Percentiles rank a stretch among this genome's conserved stretches.
Conservation (phyloP, 1,140 invertebrate species). For the Trichoplusia ni region DNA sequence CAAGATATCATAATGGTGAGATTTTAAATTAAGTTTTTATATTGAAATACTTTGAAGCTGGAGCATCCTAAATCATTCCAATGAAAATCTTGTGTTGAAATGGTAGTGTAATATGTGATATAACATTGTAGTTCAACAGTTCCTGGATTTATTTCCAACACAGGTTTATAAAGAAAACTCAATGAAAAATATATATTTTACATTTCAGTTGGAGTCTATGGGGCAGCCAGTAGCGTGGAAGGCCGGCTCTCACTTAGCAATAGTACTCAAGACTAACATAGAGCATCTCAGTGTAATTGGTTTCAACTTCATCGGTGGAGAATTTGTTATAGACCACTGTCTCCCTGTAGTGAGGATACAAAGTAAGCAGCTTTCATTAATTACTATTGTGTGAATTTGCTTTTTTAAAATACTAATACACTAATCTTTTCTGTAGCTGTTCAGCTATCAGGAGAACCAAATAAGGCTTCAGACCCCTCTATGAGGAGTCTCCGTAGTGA, state of each 20-base stretch:
- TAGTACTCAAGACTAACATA: conserved; percentile 72
- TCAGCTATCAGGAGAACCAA: conserved; percentile 69
- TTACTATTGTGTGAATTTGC: neutral
- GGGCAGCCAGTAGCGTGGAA: conserved; percentile 76
- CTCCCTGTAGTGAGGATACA: conserved; percentile 73
- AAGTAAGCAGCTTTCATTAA: conserved; percentile 52
- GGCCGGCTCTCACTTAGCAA: conserved; percentile 69
- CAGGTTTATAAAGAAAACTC: neutral
- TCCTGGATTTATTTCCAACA: neutral
- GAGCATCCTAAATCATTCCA: too few species aligned
- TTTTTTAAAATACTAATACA: neutral
- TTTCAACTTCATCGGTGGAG: conserved; percentile 70
- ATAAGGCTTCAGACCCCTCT: conserved; percentile 71
- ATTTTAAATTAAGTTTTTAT: conserved; percentile 15
- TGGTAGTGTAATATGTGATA: too few species aligned
- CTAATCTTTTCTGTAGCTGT: conserved; percentile 55
- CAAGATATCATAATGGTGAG: conserved; percentile 65
- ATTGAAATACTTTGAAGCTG: neutral
- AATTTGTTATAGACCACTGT: conserved; percentile 73
- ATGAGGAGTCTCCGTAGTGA: conserved; percentile 72
- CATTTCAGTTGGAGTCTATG: conserved; percentile 69
- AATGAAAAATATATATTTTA: neutral
- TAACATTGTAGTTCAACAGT: too few species aligned
- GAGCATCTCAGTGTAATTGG: conserved; percentile 69
- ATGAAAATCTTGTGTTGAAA: too few species aligned